Conservation (phyloP, 2,888 invertebrate species). For the Halictus ligatus region DNA sequence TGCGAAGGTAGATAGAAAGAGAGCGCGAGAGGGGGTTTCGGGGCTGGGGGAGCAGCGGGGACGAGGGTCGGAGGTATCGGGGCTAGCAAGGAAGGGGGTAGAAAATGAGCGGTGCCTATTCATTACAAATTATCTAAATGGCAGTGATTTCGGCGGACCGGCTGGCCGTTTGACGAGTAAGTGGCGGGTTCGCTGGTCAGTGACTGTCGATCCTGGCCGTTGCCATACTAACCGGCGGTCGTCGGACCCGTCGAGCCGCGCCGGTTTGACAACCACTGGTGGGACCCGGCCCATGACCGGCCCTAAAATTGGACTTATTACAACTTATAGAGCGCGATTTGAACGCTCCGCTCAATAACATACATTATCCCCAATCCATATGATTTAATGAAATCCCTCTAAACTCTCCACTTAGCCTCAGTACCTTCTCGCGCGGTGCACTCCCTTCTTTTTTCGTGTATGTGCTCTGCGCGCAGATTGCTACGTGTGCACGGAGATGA, state of each 20-base stretch:
- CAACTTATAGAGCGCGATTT: constrained; percentile 84
- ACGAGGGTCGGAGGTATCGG: constrained; percentile 10
- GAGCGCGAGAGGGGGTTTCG: not conserved
- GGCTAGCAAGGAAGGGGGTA: constrained; percentile 58
- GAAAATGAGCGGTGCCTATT: constrained; percentile 84
- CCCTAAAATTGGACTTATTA: constrained; percentile 84
- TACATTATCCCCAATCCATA: constrained; percentile 84
- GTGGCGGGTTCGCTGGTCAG: constrained; percentile 83
- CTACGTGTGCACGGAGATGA: constrained; percentile 56
- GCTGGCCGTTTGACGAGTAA: constrained; percentile 84
- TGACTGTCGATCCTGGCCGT: constrained; percentile 70
- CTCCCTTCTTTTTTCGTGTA: constrained; percentile 40
- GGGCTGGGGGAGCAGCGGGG: constrained; percentile 38
- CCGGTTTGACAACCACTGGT: constrained; percentile 79
- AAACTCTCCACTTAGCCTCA: constrained; percentile 84
- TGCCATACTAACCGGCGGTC: not conserved
- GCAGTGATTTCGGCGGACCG: constrained; percentile 85
- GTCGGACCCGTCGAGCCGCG: not conserved
- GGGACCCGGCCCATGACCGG: constrained; percentile 81
- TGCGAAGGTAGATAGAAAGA: constrained; percentile 12
- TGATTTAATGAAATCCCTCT: constrained; percentile 85
- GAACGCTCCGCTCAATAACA: constrained; percentile 84
- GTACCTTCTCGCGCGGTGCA: constrained; percentile 77
- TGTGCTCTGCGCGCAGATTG: constrained; percentile 51
- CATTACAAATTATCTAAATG: constrained; percentile 87